Conservation (phyloP, 2,797 vertebrate genomes). For the Alcedo atthis region DNA sequence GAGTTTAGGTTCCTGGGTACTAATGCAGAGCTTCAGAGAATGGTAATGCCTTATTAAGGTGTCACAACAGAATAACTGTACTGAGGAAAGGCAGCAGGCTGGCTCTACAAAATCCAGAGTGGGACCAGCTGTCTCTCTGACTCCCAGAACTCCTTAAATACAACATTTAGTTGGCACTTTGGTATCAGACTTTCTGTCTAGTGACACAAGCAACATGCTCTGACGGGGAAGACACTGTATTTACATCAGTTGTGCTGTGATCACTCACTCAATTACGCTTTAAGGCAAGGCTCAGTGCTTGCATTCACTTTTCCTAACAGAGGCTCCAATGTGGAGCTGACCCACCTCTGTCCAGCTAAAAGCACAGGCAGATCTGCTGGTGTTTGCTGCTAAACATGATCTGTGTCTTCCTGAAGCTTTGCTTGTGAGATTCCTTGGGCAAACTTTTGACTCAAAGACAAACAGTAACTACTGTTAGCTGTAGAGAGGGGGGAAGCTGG, state of each 20-base stretch:
- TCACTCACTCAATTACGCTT: neutral
- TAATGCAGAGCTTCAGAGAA: neutral
- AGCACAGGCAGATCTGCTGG: neutral
- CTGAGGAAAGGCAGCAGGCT: neutral
- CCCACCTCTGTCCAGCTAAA: neutral
- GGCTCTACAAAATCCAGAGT: neutral
- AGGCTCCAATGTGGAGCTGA: neutral
- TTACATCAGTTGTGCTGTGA: neutral
- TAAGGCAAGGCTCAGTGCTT: neutral
- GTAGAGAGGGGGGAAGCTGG: too few relatives aligned
- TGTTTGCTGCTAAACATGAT: neutral
- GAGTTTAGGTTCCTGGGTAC: neutral
- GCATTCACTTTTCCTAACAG: neutral
- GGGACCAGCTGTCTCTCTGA: neutral
- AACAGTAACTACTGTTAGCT: neutral
- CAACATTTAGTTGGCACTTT: neutral
- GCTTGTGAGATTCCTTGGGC: neutral
- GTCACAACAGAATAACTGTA: neutral
- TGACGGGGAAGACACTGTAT: neutral
- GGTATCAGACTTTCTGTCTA: neutral
- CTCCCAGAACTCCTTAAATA: neutral
- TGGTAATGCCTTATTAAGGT: neutral
- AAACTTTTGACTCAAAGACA: neutral
- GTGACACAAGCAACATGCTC: neutral
- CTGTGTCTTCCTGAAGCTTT: fast-evolving